Evolutionary conservation across 2,113 vertebrate species (phyloP).

Genomic region (Pavo muticus): DNA sequence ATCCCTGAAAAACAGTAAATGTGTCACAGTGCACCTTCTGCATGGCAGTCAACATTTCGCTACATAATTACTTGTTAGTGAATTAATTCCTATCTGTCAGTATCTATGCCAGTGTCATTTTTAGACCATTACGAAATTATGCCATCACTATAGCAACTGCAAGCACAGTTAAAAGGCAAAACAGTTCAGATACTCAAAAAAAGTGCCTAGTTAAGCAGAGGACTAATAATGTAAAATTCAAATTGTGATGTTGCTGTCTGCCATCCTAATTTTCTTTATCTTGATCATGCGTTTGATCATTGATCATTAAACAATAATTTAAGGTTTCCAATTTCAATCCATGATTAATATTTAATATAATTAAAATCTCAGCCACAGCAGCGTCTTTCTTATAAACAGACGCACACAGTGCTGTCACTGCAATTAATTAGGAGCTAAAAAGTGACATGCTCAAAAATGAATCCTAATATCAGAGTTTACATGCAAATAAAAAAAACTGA

Average conservation of each 20-base stretch:
- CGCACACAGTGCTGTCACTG: slow-evolving; percentile 36
- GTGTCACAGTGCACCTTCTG: slow-evolving; percentile 91
- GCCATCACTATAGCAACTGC: slow-evolving; percentile 88
- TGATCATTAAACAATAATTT: slow-evolving; percentile 78
- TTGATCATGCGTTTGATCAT: slow-evolving; percentile 74
- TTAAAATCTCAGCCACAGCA: slow-evolving; percentile 68
- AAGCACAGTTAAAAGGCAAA: slow-evolving; percentile 84
- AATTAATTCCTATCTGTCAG: slow-evolving; percentile 96
- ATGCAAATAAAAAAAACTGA: slow-evolving; percentile 50
- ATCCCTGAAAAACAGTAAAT: slow-evolving; percentile 90
- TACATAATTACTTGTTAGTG: slow-evolving; percentile 96
- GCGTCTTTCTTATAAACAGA: slow-evolving; percentile 42
- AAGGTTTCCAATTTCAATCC: slow-evolving; percentile 73
- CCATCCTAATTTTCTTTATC: slow-evolving; percentile 77
- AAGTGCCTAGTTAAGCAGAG: slow-evolving; percentile 82
- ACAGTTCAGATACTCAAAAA: slow-evolving; percentile 81
- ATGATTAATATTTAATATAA: slow-evolving; percentile 70
- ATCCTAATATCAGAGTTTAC: slow-evolving; percentile 60
- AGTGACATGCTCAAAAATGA: slow-evolving; percentile 65
- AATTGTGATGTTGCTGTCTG: slow-evolving; percentile 58
- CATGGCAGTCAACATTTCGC: slow-evolving; percentile 94
- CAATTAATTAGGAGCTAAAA: slow-evolving; percentile 78
- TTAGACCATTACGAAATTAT: slow-evolving; percentile 91
- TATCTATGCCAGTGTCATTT: slow-evolving; percentile 86
- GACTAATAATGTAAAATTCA: slow-evolving; percentile 73